These are phyloP conservation scores for Trachops cirrhosus DNA, from an alignment of 2,797 vertebrate species.

Conservation along the genomic window DNA sequence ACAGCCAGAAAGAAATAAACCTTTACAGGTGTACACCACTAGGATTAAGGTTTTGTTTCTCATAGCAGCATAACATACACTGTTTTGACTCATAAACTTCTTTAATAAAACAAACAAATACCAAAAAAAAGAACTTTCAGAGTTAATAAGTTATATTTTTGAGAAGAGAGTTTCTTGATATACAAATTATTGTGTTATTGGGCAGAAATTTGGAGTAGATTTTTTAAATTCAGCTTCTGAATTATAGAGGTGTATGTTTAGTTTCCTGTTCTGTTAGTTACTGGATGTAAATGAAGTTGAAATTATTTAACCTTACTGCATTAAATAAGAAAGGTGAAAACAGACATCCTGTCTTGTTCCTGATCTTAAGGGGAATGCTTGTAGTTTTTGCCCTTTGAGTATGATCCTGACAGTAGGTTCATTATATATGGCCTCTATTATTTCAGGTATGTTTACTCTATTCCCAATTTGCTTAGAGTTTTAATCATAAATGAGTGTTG, in stretches of 20 bases:
- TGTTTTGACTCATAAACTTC: background rate
- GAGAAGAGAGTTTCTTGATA: background rate
- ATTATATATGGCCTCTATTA: no score
- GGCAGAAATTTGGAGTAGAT: background rate
- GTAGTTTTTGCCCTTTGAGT: no score
- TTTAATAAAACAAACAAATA: background rate
- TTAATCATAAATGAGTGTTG: no score
- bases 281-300: background rate
- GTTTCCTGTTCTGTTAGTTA: background rate
- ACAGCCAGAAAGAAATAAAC: background rate
- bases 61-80: background rate
- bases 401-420: no score
- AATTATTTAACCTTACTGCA: background rate
- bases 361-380: no score
- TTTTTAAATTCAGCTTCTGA: background rate
- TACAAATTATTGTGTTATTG: background rate
- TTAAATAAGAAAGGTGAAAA: no score
- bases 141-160: background rate
- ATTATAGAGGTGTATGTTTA: background rate
- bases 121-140: background rate
- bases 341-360: no score
- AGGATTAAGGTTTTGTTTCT: background rate
- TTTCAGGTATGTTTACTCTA: no score
- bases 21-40: background rate
- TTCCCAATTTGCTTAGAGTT: no score